Base-by-base conservation (phyloP, 2,888 invertebrate species). In the Andrena dorsata region DNA sequence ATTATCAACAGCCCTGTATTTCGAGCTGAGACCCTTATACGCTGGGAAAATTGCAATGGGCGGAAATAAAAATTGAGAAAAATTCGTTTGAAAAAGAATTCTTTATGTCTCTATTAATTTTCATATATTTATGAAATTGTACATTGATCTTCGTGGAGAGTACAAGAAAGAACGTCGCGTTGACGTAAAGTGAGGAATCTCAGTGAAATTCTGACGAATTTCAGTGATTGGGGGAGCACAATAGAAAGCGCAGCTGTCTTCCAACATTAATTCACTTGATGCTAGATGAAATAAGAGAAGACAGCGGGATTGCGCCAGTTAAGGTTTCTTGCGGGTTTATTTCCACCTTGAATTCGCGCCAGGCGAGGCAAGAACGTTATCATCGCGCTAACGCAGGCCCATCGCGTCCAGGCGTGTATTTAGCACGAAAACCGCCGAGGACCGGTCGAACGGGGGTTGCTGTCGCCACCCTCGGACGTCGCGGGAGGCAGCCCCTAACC, bases 351-450 rank as follows among this genome's bases (percentile, higher is more conserved):
- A n/a, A 4, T 20, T 28, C 47, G 20, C 4, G n/a, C 20, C 10
- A 20, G 16, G 3, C 26, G 13, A 7, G 2, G 41, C 51, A 79
- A 66, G 80, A 66, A 80, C 80, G 51, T 71, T 71, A 71, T 66
- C 71, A 65, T 61, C 65, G 61, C 8, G 3, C 35, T 3, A 35
- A 16, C 35, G 20, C 41, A 23, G 20, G 32, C 28, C 32, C 49
- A 30, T n/a, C 63, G 63, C 35, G 26, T 30, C 23, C 64, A 20
- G 23, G 64, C 58, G 74, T 72, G 73, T 86, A 81, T 87, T 86
- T 84, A 86, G 70, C 76, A 61, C 70, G 79, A 81, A 86, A 86
- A 86, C 78, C 84, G 79, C 76, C 66, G 60, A 28, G 76, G 76
- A 77, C 73, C 41, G 70, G 72, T 66, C 80, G 82, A 79, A 81